Evolutionary conservation across 2,888 invertebrate genomes (phyloP), one percentile per base, ranked within the genome.

Genomic region (Ennomos quercinarius): DNA sequence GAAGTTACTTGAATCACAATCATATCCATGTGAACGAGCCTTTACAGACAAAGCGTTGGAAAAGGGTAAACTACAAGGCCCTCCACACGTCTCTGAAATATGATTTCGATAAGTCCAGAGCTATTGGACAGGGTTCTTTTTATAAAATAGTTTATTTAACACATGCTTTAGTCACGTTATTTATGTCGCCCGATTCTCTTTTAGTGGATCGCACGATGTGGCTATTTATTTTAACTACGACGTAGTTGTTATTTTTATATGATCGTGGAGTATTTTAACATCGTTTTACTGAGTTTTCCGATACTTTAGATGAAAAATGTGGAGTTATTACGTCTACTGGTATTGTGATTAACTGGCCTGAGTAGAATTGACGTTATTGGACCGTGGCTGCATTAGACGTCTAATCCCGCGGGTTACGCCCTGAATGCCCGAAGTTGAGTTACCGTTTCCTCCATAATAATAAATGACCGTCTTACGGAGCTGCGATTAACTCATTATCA

Each of bases 91-190:
- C 81, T 80, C 81, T 91, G 89, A 91, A 91, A 91, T 91, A 91
- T 91, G 90, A 90, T 89, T 90, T 88, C 90, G 89, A 91, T 91
- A 91, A 91, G 86, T 89, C 85, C 87, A 82, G 78, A 78, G 83
- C 86, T 89, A 89, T 90, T 89, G 89, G 87, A 84, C 86, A 77
- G 78, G 81, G 81, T 79, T 81, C 81, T 83, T 86, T 86, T 85
- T 84, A 84, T 82, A 84, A 84, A 84, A 85, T 82, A 81, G 78
- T 86, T 83, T 85, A 86, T 86, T 82, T 83, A 83, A 84, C 82
- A 83, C 79, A 78, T 81, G 78, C 80, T 82, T 80, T 78, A 78
- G 72, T 73, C 70, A 40, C 63, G 68, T 74, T 74, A 78, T 78
- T 78, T 78, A 78, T 77, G 73, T 71, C 50, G 57, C 65, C 60